A percentile compares a stretch with the other conserved stretches of the same genome.
Conservation (phyloP, 2,888 invertebrate genomes). For the Habroteleia sp. region DNA sequence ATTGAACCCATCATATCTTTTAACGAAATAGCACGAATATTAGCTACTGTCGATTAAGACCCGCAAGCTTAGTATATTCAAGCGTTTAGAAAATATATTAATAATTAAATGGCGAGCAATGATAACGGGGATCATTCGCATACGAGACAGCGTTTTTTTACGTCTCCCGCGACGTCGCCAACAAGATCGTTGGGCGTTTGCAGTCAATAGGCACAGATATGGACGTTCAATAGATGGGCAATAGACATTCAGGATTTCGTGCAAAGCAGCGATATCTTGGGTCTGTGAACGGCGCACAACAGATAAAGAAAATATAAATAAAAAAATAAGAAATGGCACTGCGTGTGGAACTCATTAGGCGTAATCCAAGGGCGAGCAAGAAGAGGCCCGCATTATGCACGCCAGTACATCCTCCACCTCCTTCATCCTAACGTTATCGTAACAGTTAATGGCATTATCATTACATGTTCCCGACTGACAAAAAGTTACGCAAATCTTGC, state of each 20-base stretch:
- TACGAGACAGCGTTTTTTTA: background rate
- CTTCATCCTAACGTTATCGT: slow-evolving; percentile 44
- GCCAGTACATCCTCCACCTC: slow-evolving; percentile 66
- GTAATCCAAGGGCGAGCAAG: slow-evolving; percentile 72
- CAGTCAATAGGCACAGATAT: slow-evolving; percentile 33
- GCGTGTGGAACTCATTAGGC: slow-evolving; percentile 76
- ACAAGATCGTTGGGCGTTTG: slow-evolving; percentile 28
- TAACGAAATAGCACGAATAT: background rate
- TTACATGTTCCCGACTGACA: slow-evolving; percentile 39
- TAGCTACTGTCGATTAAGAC: slow-evolving; percentile 17
- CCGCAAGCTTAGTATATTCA: background rate
- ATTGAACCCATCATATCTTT: background rate
- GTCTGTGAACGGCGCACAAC: slow-evolving; percentile 30
- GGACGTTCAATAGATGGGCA: slow-evolving; percentile 48
- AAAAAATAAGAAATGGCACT: slow-evolving; percentile 64
- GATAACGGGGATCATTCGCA: slow-evolving; percentile 10
- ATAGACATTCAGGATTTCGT: slow-evolving; percentile 64
- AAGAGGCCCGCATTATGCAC: slow-evolving; percentile 70
- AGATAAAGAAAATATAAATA: slow-evolving; percentile 54
- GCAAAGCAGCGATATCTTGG: slow-evolving; percentile 62
- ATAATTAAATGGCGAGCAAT: slow-evolving; percentile 11
- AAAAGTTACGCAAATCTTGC: slow-evolving; percentile 28
- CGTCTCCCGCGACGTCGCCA: background rate
- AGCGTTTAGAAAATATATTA: slow-evolving; percentile 3
- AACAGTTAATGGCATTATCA: slow-evolving; percentile 61